Conservation (phyloP, 2,888 invertebrate genomes). For the Apantesis nais region DNA sequence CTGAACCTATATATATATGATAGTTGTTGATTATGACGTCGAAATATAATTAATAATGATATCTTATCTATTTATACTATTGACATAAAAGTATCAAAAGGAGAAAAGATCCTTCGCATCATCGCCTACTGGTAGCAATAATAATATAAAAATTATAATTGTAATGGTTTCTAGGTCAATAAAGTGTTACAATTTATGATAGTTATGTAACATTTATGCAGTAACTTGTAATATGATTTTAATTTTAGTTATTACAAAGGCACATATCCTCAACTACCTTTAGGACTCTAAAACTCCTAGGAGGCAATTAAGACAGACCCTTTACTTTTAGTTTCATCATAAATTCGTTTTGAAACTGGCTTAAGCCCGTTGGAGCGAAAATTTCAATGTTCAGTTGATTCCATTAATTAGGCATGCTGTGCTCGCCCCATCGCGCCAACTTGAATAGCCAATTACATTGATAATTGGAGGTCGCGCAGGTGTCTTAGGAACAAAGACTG, state of each 20-base stretch:
- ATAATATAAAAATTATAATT: not conserved
- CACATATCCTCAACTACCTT: not conserved
- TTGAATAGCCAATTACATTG: constrained; percentile 84
- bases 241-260: not conserved
- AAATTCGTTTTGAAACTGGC: constrained; percentile 61
- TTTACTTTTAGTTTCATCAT: constrained; percentile 55
- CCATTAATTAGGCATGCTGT: constrained; percentile 80
- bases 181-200: not conserved
- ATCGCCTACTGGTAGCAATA: too few species aligned
- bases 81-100: too few species aligned
- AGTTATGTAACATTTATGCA: not conserved
- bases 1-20: too few species aligned
- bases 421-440: constrained; percentile 74
- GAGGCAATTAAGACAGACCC: constrained; percentile 30
- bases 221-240: not conserved
- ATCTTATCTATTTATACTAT: too few species aligned
- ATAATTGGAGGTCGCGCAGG: constrained; percentile 83
- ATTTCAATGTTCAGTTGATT: constrained; percentile 82
- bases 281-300: constrained; percentile 14
- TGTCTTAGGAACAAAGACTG: constrained; percentile 73
- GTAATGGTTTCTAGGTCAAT: not conserved
- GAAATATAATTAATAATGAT: too few species aligned
- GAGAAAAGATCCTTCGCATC: too few species aligned
- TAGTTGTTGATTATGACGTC: too few species aligned
- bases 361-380: constrained; percentile 71